Evolutionary conservation across 2,113 vertebrate species (phyloP).

Genomic region (Mugil cephalus): DNA sequence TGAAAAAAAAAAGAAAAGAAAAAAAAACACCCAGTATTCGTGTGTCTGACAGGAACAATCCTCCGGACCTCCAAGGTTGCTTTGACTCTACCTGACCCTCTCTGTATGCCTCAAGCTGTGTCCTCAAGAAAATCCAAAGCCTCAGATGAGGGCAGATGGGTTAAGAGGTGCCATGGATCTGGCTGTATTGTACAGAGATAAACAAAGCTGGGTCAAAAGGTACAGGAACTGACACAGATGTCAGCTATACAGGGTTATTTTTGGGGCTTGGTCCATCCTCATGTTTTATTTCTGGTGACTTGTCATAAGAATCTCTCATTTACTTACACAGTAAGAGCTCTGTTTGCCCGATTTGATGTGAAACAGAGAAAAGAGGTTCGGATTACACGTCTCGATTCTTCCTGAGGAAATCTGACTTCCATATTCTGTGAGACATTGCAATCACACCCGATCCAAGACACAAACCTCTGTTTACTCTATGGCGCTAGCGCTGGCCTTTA

Average conservation of each 20-base stretch:
- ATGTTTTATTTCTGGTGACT: too few species aligned
- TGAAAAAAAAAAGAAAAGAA: neutral
- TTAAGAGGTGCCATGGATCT: constrained; percentile 15
- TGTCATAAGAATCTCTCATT: too few species aligned
- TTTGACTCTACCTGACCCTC: constrained; percentile 9
- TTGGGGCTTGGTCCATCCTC: neutral
- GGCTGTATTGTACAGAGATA: neutral
- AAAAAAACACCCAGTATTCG: constrained; percentile 4
- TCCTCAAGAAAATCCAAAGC: constrained; percentile 58
- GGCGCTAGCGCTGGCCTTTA: neutral
- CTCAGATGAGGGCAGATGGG: constrained; percentile 45
- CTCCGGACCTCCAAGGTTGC: constrained; percentile 1
- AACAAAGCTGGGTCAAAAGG: constrained; percentile 25
- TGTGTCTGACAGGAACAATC: neutral
- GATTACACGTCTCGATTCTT: too few species aligned
- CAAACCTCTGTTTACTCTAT: constrained; percentile 4
- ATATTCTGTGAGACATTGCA: constrained; percentile 2
- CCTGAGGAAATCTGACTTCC: constrained; percentile 9
- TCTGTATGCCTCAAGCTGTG: constrained; percentile 23
- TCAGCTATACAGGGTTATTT: too few species aligned
- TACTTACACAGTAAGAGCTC: too few species aligned
- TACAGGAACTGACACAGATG: neutral
- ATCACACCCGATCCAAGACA: neutral
- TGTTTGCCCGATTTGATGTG: too few species aligned
- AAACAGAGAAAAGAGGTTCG: too few species aligned